A percentile compares a stretch with the other conserved stretches of the same genome.
Evolutionary conservation across 2,113 vertebrate species (phyloP).

Genomic region (Puntigrus tetrazona): DNA sequence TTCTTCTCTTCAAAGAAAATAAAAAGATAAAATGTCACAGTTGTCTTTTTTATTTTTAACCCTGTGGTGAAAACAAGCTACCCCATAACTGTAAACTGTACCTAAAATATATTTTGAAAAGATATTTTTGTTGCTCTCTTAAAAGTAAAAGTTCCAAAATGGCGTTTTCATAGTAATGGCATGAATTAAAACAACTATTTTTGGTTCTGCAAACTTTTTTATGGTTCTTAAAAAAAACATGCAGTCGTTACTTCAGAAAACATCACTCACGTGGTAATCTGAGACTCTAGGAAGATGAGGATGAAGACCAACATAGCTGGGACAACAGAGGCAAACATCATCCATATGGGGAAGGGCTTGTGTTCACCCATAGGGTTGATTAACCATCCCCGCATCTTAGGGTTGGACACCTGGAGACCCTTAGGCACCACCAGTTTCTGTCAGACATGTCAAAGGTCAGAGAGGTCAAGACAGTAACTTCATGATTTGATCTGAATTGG

Average conservation of each 20-base stretch:
- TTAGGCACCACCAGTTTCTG: constrained; percentile 92
- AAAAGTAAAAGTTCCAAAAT: too few relatives aligned
- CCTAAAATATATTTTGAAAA: too few relatives aligned
- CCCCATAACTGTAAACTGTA: too few relatives aligned
- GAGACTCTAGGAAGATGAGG: constrained; percentile 96
- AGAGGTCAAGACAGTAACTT: constrained; percentile 4
- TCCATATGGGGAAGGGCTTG: constrained; percentile 80
- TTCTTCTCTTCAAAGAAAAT: too few relatives aligned
- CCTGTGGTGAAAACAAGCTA: too few relatives aligned
- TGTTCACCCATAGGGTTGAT: constrained; percentile 83
- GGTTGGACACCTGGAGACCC: constrained; percentile 81
- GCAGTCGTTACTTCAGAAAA: neutral
- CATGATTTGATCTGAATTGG: neutral
- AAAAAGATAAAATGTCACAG: too few relatives aligned
- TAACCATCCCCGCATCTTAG: constrained; percentile 80
- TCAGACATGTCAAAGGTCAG: constrained; percentile 23
- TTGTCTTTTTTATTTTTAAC: too few relatives aligned
- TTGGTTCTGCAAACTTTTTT: neutral
- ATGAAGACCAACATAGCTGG: constrained; percentile 94
- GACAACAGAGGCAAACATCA: constrained; percentile 86
- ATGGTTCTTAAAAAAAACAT: too few relatives aligned
- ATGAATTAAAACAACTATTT: neutral
- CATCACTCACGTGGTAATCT: constrained; percentile 94
- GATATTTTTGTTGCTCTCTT: neutral
- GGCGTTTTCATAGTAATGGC: neutral